Percentiles rank a stretch among this genome's conserved stretches.
These are phyloP conservation scores for Bos indicus DNA, from an alignment of 2,113 vertebrate species.

Conservation along the genomic window DNA sequence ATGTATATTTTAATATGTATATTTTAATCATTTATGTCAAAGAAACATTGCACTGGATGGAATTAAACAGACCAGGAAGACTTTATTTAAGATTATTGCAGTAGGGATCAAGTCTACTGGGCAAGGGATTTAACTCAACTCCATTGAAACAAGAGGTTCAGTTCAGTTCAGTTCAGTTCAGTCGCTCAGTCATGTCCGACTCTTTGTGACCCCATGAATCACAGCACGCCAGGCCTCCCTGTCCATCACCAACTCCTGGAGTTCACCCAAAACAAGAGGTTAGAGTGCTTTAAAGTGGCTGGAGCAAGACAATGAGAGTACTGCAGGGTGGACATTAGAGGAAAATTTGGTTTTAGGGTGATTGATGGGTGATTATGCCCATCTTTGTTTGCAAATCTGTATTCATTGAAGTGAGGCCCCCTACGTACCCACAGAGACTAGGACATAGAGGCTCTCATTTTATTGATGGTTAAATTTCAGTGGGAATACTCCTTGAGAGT, in stretches of 20 bases:
- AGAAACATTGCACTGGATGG: not conserved
- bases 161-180: no score
- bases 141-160: not conserved
- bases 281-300: not conserved
- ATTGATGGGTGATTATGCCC: not conserved
- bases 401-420: not conserved
- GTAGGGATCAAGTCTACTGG: not conserved
- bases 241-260: no score
- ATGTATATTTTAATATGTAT: not conserved
- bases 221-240: no score
- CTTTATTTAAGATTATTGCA: not conserved
- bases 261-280: not conserved
- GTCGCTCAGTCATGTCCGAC: accelerated
- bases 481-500: not conserved
- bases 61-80: not conserved
- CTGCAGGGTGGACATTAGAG: no score
- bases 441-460: not conserved
- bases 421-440: not conserved
- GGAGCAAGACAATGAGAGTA: not conserved
- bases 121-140: not conserved
- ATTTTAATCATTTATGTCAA: not conserved
- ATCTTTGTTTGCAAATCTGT: not conserved
- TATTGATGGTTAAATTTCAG: not conserved
- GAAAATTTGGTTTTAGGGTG: not conserved
- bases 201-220: no score